Evolutionary conservation across 92 coral and sea anemone genomes (phyloP), one percentile per base, ranked within the genome.

Genomic region (Muricea muricata): DNA sequence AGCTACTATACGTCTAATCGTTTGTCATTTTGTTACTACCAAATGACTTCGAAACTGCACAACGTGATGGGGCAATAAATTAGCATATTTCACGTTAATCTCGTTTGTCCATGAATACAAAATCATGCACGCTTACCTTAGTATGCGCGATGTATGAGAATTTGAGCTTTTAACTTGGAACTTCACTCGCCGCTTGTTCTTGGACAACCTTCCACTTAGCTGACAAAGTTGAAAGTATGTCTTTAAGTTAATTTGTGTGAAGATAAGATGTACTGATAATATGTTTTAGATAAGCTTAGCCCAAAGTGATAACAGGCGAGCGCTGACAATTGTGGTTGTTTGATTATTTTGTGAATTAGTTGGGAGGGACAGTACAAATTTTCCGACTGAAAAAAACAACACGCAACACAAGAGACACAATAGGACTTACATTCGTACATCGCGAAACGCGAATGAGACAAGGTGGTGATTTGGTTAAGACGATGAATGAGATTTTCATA

Each of bases 221-320:
- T 13, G 70, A 32, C 11, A 29, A 8, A 29, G 70, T 18, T 63
- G 28, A 63, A 28, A 63, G 30, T 63, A 30, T 63, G 37, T 28
- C 37, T 30, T 63, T 63, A 32, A 26, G 21, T 63, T 29, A 63
- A 3, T 63, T n/a, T n/a, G 21, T 63, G 8, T 7, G 37, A 13
- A 13, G 70, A 63, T 63, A 63, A 63, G 30, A 63, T 30, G 30
- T 28, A 63, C 70, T 63, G 70, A 63, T 63, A 63, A 63, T 25
- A 29, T 28, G 17, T 29, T 13, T 26, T 1, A 30, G 34, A 26
- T 63, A 9, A 63, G 18, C 70, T 7, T 15, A 4, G n/a, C 13
- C 2, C 39, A 5, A 26, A 3, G 70, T 63, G 70, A 26, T 12
- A 63, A 63, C 70, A 63, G 37, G 33, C 15, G 17, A 12, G 60